These are phyloP conservation scores for Spheniscus mendiculus DNA, from an alignment of 2,113 vertebrate genomes.

Conservation along the genomic window DNA sequence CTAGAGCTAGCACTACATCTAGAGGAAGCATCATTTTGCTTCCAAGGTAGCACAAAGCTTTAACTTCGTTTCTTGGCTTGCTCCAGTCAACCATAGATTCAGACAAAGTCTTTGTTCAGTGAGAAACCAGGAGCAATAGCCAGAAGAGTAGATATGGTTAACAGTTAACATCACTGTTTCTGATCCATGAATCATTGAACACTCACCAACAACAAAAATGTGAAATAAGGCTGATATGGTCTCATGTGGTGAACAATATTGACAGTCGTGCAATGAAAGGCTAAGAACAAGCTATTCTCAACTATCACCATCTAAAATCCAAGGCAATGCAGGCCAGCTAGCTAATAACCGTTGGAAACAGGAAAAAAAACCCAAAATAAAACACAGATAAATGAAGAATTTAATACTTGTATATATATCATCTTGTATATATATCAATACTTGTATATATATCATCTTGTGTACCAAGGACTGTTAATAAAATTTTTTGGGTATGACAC, in stretches of 20 bases:
- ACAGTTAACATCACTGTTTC: not conserved
- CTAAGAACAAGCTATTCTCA: not conserved
- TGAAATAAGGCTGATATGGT: not conserved
- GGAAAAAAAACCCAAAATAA: not conserved
- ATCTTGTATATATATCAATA: not conserved
- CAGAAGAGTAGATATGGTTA: not conserved
- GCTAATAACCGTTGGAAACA: not conserved
- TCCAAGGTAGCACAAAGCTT: not conserved
- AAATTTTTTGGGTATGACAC: not conserved
- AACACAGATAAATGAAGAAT: not conserved
- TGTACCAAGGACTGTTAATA: not conserved
- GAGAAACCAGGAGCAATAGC: not conserved
- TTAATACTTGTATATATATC: not conserved
- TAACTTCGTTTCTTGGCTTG: not conserved
- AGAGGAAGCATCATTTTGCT: not conserved
- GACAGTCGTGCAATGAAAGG: not conserved
- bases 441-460: not conserved
- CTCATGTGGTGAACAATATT: not conserved
- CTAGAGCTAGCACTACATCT: not conserved
- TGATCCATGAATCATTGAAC: not conserved
- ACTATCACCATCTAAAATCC: not conserved
- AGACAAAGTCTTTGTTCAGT: not conserved
- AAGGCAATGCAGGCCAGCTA: not conserved
- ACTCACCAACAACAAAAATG: not conserved
- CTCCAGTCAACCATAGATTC: not conserved